Evolutionary conservation across 2,888 invertebrate genomes (phyloP).

Genomic region (Drosophila bunnanda): DNA sequence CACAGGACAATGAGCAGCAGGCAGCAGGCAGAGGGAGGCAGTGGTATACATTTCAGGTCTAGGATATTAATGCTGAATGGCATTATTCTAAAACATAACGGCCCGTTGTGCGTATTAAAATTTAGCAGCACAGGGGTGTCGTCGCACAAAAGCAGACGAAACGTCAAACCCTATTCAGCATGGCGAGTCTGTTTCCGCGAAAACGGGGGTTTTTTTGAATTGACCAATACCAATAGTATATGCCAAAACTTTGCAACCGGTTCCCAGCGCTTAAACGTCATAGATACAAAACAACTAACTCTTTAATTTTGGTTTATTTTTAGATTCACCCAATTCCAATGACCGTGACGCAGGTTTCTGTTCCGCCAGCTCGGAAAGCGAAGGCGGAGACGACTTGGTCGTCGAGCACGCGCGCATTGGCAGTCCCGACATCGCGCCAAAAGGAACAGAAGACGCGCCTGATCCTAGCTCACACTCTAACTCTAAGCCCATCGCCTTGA

Average conservation of each 20-base stretch:
- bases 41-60: not conserved
- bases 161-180: conserved; percentile 13
- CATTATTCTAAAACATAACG: not conserved
- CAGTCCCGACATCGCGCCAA: conserved; percentile 86
- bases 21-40: not conserved
- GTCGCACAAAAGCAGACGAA: conserved; percentile 7
- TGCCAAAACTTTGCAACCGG: conserved; percentile 31
- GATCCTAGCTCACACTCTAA: conserved; percentile 73
- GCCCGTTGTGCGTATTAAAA: conserved; percentile 8
- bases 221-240: conserved; percentile 20
- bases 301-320: conserved; percentile 52
- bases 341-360: conserved; percentile 89
- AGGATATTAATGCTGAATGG: not conserved
- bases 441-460: conserved; percentile 87
- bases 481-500: conserved; percentile 86
- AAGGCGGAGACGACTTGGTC: conserved; percentile 88
- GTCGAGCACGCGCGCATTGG: conserved; percentile 83
- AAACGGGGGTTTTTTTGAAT: conserved; percentile 48
- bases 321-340: conserved; percentile 83
- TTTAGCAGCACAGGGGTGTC: conserved; percentile 13
- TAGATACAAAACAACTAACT: conserved; percentile 37
- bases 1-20: conserved; percentile 1
- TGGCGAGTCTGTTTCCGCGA: conserved; percentile 38
- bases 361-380: conserved; percentile 86
- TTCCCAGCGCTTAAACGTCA: conserved; percentile 32